Base-by-base conservation (phyloP, 2,888 invertebrate genomes). In the Acleris emargana region DNA sequence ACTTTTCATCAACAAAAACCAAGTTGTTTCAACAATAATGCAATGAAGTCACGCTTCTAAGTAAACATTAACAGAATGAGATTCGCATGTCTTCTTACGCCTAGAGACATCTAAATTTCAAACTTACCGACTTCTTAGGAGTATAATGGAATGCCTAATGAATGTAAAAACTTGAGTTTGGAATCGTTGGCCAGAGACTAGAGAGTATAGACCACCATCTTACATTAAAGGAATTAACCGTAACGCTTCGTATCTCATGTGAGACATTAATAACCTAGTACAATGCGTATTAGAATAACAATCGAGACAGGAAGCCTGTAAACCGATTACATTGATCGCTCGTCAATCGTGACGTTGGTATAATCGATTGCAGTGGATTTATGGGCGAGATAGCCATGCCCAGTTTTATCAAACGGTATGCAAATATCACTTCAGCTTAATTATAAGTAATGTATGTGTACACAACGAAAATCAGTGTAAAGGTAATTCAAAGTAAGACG, bases 291-390 rank as follows among this genome's bases (percentile, higher is more conserved):
- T 87, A 88, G 79, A 89, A 87, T 88, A 83, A 89, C 88, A 89
- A 87, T 88, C 81, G 84, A 76, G 75, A 80, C 86, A 84, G 87
- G 88, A 87, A 88, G 87, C 84, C 79, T 76, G 81, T 90, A 90
- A 91, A 88, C 88, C 89, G 91, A 91, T 91, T 91, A 91, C 78
- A 80, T 72, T 86, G 89, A 88, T 87, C 84, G 82, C 73, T 83
- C 83, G 87, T 90, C 88, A 86, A 82, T 87, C 86, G 74, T 82
- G 89, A 88, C 87, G 83, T 78, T 76, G 72, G 74, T 79, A 89
- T 86, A 91, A 90, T 89, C 82, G 82, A 80, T 85, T 77, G 81
- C 80, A 77, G 80, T 75, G 81, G 87, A 88, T 85, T 86, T 84
- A 86, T 83, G 78, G 84, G 79, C 82, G 79, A 86, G 87, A 87